These are phyloP conservation scores for Exocentrus adspersus DNA, from an alignment of 2,888 invertebrate species.

Conservation along the genomic window DNA sequence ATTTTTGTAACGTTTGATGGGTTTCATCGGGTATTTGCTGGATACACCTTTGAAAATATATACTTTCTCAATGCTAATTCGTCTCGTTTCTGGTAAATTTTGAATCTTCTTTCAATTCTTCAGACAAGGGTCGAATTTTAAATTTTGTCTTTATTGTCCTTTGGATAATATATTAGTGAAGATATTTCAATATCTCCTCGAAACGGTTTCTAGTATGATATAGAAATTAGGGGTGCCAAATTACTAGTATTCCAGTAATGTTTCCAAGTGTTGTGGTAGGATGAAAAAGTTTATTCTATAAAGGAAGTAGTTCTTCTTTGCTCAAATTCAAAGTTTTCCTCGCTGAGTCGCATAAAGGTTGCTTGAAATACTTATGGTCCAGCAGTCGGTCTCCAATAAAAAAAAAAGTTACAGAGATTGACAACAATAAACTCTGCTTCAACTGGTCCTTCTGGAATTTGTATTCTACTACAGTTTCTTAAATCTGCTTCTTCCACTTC, in stretches of 20 bases:
- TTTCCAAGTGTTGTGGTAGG: conserved; percentile 18
- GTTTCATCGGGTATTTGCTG: conserved; percentile 5
- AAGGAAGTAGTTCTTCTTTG: conserved; percentile 19
- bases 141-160: conserved; percentile 21
- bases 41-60: conserved; percentile 25
- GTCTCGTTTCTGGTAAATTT: conserved; percentile 8
- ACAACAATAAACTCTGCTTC: conserved; percentile 18
- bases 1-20: conserved; percentile 21
- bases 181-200: conserved; percentile 14
- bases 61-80: conserved; percentile 20
- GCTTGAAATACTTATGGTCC: conserved; percentile 17
- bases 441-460: conserved; percentile 8
- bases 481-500: background rate
- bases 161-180: conserved; percentile 23
- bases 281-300: conserved; percentile 22
- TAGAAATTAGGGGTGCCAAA: conserved; percentile 9
- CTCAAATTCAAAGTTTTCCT: conserved; percentile 23
- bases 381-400: conserved; percentile 15
- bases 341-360: conserved; percentile 27
- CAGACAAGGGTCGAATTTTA: conserved; percentile 13
- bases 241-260: conserved; percentile 22
- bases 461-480: background rate
- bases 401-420: conserved; percentile 15
- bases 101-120: conserved; percentile 19
- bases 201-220: conserved; percentile 16